Conservation (phyloP, 2,797 vertebrate genomes). For the Schizopygopsis pylzovi region DNA sequence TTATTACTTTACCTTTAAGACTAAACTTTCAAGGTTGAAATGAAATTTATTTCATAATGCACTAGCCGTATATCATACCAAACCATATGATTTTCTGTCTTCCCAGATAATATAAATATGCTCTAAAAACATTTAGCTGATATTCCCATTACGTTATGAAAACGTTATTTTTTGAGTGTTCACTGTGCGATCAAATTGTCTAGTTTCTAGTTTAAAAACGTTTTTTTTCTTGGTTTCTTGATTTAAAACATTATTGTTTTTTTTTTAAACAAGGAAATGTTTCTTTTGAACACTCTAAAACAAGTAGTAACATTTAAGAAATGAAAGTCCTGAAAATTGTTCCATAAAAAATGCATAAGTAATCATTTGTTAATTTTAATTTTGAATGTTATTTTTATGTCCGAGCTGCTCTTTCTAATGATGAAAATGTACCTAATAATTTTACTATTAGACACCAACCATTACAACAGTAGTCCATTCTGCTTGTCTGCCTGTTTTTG, state of each 20-base stretch:
- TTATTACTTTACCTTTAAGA: background rate
- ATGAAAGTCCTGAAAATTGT: background rate
- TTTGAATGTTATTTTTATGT: background rate
- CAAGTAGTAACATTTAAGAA: background rate
- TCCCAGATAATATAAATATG: background rate
- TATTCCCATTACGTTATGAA: background rate
- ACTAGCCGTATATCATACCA: background rate
- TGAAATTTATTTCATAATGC: background rate
- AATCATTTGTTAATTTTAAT: background rate
- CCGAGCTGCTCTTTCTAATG: no score
- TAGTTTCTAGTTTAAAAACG: background rate
- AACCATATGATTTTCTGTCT: background rate
- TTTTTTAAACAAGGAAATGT: background rate
- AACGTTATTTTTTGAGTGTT: background rate
- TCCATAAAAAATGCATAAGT: background rate
- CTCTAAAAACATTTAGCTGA: background rate
- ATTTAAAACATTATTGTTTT: background rate
- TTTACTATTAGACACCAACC: background rate
- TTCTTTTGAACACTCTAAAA: background rate
- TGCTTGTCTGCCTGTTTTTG: background rate
- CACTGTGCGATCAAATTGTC: background rate
- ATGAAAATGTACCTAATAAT: background rate
- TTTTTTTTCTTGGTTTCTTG: background rate
- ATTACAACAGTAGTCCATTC: background rate
- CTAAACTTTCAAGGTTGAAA: slow-evolving; percentile 5